phyloP scores from a whole-genome alignment of 2,888 invertebrate genomes.

The Nipponacmea schrenckii region DNA sequence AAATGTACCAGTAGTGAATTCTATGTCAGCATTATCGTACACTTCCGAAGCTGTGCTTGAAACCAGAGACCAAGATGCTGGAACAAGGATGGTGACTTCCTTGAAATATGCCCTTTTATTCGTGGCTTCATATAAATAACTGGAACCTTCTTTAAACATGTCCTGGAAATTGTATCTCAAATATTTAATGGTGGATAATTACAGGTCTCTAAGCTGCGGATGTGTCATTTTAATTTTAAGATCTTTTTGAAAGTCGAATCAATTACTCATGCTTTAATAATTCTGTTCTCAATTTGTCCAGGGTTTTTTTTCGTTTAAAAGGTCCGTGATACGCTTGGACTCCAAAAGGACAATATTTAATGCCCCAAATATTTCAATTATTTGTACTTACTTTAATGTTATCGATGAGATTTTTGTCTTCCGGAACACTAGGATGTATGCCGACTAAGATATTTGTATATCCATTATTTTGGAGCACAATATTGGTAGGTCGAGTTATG shows the following conservation, averaged over 20 bases:
- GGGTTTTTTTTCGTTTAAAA: no score
- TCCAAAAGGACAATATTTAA: no score
- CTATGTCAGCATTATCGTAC: conserved; percentile 70
- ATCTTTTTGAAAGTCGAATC: no score
- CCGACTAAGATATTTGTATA: conserved; percentile 48
- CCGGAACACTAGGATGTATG: conserved; percentile 44
- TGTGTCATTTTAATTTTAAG: no score
- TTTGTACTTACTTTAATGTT: conserved; percentile 39
- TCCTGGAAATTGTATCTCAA: conserved; percentile 61
- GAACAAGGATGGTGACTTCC: conserved; percentile 74
- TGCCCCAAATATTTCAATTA: no score
- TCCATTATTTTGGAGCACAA: conserved; percentile 46
- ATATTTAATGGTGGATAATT: no score
- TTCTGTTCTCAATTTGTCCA: no score
- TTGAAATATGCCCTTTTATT: conserved; percentile 70
- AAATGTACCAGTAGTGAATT: background rate
- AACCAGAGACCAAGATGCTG: conserved; percentile 71
- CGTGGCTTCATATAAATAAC: conserved; percentile 73
- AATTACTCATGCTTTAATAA: no score
- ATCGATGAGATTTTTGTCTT: conserved; percentile 39
- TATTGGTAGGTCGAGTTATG: conserved; percentile 33
- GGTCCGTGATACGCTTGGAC: no score
- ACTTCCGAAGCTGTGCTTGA: conserved; percentile 28
- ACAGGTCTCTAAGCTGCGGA: no score
- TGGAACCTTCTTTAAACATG: conserved; percentile 73